Evolutionary conservation across 2,113 vertebrate species (phyloP).

Genomic region (Gambusia affinis): DNA sequence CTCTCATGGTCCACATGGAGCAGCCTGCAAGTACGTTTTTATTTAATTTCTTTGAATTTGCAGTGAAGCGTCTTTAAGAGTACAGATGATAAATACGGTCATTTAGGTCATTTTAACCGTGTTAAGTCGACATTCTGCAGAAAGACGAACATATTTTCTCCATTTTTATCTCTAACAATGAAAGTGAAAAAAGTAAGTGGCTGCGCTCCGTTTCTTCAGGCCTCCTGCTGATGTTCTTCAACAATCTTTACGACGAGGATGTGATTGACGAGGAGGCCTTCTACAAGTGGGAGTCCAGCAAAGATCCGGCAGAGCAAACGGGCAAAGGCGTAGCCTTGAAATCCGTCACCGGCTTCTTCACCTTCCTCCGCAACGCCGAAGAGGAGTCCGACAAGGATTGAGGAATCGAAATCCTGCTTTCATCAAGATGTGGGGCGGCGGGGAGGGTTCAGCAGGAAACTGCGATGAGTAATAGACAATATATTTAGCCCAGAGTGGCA

Average conservation of each 20-base stretch:
- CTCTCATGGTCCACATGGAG: slow-evolving; percentile 94
- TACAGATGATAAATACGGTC: neutral
- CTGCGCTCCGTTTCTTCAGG: slow-evolving; percentile 74
- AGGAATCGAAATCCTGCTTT: slow-evolving; percentile 54
- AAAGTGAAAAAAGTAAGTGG: no score
- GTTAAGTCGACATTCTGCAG: neutral
- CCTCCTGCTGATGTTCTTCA: slow-evolving; percentile 94
- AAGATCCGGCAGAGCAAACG: slow-evolving; percentile 91
- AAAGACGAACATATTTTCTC: neutral
- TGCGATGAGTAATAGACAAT: slow-evolving; percentile 49
- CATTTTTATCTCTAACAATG: neutral
- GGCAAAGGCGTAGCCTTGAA: slow-evolving; percentile 98
- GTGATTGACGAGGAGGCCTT: slow-evolving; percentile 97
- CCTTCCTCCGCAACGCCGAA: slow-evolving; percentile 93
- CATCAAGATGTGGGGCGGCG: slow-evolving; percentile 14
- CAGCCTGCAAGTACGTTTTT: slow-evolving; percentile 92
- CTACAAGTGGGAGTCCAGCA: slow-evolving; percentile 98
- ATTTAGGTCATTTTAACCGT: neutral
- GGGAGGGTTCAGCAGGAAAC: slow-evolving; percentile 41
- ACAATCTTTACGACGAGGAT: slow-evolving; percentile 93
- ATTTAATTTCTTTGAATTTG: neutral
- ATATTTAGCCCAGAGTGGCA: slow-evolving; percentile 59
- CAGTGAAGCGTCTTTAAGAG: neutral
- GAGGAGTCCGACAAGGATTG: slow-evolving; percentile 96
- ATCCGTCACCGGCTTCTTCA: slow-evolving; percentile 95